Percentiles rank a stretch among this genome's conserved stretches.
Evolutionary conservation across 1,140 invertebrate genomes (phyloP).

Genomic region (Dolichoris vasculosae): DNA sequence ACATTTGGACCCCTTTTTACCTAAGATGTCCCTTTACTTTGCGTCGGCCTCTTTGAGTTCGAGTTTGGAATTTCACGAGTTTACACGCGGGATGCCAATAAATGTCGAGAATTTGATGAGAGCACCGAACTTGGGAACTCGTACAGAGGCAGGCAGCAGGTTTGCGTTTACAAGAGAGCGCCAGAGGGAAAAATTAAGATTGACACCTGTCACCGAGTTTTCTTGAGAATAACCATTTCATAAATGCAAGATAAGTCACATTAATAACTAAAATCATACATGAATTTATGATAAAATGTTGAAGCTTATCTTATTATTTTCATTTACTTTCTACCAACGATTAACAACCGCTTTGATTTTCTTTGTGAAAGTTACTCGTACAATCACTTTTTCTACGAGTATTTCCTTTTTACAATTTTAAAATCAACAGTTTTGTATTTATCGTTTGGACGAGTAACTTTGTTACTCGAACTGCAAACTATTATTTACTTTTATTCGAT

Average conservation of each 20-base stretch:
- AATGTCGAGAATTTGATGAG: constrained; percentile 19
- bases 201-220: constrained; percentile 41
- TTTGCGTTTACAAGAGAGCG: neutral
- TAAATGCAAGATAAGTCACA: constrained; percentile 14
- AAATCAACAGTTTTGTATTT: too few species aligned
- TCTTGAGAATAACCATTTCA: constrained; percentile 34
- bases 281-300: too few species aligned
- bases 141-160: neutral
- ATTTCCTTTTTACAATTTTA: too few species aligned
- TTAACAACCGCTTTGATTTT: neutral
- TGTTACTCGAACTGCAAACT: too few species aligned
- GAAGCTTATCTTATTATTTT: too few species aligned
- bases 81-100: constrained; percentile 12
- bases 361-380: neutral
- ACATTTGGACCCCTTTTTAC: neutral
- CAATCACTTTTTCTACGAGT: too few species aligned
- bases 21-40: neutral
- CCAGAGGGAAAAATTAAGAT: constrained; percentile 34
- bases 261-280: neutral
- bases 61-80: constrained; percentile 5
- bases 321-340: neutral
- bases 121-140: neutral
- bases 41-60: neutral
- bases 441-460: too few species aligned
- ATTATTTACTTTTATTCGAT: too few species aligned